Percentiles rank a stretch among this genome's conserved stretches.
Evolutionary conservation across 2,888 invertebrate species (phyloP).

Genomic region (Cantharis rustica): DNA sequence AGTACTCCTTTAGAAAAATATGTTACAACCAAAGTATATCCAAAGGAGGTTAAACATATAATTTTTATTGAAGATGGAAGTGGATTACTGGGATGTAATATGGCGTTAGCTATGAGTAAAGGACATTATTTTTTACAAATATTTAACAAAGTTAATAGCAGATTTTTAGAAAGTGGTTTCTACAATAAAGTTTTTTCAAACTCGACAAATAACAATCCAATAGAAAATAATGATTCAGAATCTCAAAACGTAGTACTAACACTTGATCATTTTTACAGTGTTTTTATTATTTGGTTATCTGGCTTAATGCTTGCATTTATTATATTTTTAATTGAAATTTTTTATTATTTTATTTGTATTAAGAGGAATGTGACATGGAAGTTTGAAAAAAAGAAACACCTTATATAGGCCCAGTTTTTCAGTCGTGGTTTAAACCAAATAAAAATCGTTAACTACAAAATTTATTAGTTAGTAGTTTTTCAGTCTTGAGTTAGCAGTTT

Average conservation of each 20-base stretch:
- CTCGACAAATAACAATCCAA: neutral
- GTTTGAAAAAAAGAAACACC: neutral
- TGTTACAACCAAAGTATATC: neutral
- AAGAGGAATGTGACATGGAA: neutral
- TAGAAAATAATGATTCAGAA: no score
- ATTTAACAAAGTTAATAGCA: neutral
- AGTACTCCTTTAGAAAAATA: neutral
- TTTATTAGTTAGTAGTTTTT: no score
- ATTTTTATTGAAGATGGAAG: neutral
- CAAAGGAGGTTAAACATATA: neutral
- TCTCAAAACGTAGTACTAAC: neutral
- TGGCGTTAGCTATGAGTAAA: neutral
- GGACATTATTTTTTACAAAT: neutral
- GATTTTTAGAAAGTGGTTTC: neutral
- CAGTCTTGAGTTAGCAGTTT: no score
- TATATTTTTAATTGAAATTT: neutral
- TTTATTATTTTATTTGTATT: neutral
- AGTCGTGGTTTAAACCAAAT: no score
- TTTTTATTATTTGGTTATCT: neutral
- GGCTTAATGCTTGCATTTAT: neutral
- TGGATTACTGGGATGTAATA: neutral
- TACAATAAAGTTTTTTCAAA: neutral
- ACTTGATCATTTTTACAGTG: neutral
- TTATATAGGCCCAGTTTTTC: no score
- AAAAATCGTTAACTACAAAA: no score